phyloP scores from a whole-genome alignment of 2,888 invertebrate species.

The Sarcophaga caerulescens region DNA sequence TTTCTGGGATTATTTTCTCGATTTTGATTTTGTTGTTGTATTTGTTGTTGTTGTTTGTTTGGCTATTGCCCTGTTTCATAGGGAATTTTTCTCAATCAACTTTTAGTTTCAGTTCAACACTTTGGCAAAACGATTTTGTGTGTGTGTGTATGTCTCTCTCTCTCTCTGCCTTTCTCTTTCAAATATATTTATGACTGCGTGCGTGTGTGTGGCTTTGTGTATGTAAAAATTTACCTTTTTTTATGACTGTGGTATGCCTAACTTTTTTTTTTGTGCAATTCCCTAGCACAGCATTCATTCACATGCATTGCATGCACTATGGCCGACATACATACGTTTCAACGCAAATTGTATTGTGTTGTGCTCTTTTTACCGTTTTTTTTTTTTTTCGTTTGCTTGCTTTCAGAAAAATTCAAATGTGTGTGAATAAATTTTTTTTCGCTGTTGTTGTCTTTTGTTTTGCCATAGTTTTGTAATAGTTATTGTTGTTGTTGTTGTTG shows the following conservation, averaged over 20 bases:
- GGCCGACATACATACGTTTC: neutral
- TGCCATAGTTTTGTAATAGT: constrained; percentile 8
- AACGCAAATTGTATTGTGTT: constrained; percentile 33
- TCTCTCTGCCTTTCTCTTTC: neutral
- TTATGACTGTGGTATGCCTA: constrained; percentile 53
- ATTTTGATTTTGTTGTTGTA: constrained; percentile 37
- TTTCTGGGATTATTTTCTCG: neutral
- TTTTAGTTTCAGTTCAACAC: constrained; percentile 60
- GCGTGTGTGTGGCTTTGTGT: neutral
- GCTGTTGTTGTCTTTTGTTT: neutral
- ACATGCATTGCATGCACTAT: constrained; percentile 48
- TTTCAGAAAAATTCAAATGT: constrained; percentile 55
- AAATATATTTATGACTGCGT: neutral
- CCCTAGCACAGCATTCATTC: constrained; percentile 35
- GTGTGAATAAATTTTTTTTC: constrained; percentile 38
- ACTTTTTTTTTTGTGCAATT: constrained; percentile 17
- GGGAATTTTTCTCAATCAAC: constrained; percentile 33
- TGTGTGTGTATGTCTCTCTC: constrained; percentile 12
- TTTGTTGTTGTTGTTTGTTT: constrained; percentile 1
- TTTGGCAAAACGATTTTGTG: constrained; percentile 15
- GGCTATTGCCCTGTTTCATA: neutral
- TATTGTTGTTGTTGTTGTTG: constrained; percentile 18
- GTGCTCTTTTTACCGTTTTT: constrained; percentile 5
- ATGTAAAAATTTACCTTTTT: constrained; percentile 30
- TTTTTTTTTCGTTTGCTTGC: constrained; percentile 8